Evolutionary conservation across 2,797 vertebrate genomes (phyloP).

Genomic region (Bovichtus diacanthus): DNA sequence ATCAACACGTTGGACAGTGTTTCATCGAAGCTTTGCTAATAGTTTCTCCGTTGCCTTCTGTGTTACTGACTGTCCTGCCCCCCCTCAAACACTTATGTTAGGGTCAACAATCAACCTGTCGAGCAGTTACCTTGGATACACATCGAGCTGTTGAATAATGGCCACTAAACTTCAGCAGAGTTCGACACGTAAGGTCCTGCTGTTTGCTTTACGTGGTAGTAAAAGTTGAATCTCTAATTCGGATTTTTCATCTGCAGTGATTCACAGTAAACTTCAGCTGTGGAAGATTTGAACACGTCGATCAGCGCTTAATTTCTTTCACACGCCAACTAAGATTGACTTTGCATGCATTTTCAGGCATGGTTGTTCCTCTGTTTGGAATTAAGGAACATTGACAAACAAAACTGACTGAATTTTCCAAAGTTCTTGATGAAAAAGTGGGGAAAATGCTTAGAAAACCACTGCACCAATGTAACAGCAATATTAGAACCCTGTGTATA

Average conservation of each 20-base stretch:
- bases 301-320: neutral
- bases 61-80: neutral
- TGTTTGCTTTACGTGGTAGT: neutral
- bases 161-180: neutral
- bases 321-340: neutral
- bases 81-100: neutral
- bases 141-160: neutral
- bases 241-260: neutral
- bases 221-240: neutral
- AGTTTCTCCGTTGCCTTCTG: neutral
- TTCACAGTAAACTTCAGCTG: neutral
- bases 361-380: neutral
- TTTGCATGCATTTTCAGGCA: no score
- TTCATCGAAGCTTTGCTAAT: neutral
- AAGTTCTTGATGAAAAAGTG: no score
- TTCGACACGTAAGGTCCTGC: neutral
- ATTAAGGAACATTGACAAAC: no score
- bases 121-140: conserved; percentile 7
- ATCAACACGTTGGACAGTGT: neutral
- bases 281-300: neutral
- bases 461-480: neutral
- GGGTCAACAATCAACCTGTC: conserved; percentile 6
- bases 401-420: neutral
- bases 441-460: no score
- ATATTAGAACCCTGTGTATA: neutral